phyloP scores from a whole-genome alignment of 2,113 vertebrate species.

The Ifrita kowaldi region DNA sequence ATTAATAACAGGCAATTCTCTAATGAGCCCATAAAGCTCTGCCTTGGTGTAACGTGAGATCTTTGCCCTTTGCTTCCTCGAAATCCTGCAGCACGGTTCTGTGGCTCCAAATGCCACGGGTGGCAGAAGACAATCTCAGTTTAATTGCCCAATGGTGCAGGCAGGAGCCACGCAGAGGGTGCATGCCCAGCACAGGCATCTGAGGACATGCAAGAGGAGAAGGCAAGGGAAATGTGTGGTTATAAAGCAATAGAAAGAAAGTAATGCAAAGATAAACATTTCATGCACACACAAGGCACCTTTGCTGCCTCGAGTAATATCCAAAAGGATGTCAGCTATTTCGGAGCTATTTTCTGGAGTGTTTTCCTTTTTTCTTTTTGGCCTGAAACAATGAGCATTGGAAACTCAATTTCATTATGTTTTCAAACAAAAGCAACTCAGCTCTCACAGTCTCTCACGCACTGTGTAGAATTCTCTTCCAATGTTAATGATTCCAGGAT shows the following conservation, averaged over 20 bases:
- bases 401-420: neutral
- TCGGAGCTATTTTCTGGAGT: neutral
- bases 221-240: neutral
- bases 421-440: neutral
- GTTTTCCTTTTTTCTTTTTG: neutral
- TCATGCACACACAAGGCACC: neutral
- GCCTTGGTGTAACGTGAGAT: neutral
- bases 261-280: neutral
- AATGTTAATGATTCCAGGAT: neutral
- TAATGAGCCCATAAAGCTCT: neutral
- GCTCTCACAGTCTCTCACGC: fast-evolving
- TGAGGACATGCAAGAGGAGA: neutral
- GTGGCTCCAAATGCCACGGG: neutral
- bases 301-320: neutral
- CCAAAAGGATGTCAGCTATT: neutral
- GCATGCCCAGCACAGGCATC: neutral
- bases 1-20: neutral
- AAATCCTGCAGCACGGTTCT: neutral
- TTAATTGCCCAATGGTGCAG: neutral
- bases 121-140: neutral
- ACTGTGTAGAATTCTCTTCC: neutral
- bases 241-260: neutral
- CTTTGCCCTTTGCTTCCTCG: neutral
- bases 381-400: neutral
- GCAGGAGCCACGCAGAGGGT: neutral